Conservation (phyloP, 2,888 invertebrate genomes). For the Synanthedon andrenaeformis region DNA sequence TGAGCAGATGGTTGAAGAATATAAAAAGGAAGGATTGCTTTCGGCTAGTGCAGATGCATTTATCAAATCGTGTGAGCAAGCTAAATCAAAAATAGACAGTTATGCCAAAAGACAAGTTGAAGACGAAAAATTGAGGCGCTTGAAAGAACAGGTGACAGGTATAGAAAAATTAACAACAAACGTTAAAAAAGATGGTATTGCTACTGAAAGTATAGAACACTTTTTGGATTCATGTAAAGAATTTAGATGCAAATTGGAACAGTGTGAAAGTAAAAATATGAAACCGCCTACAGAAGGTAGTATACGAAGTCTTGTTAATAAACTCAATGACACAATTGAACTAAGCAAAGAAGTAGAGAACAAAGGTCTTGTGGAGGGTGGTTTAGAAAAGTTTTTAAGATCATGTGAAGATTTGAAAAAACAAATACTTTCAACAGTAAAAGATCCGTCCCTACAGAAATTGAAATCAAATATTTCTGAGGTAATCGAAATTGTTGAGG, state of each 20-base stretch:
- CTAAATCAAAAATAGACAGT: constrained; percentile 19
- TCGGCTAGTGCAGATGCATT: constrained; percentile 17
- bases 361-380: constrained; percentile 17
- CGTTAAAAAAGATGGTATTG: constrained; percentile 11
- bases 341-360: constrained; percentile 19
- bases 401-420: constrained; percentile 24
- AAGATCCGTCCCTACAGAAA: constrained; percentile 7
- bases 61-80: constrained; percentile 15
- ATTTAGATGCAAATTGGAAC: constrained; percentile 19
- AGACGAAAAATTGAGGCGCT: constrained; percentile 10
- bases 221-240: constrained; percentile 21
- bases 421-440: constrained; percentile 7
- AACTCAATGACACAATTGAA: constrained; percentile 19
- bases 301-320: constrained; percentile 11
- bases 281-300: constrained; percentile 2
- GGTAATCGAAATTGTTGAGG: constrained; percentile 17
- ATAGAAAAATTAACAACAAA: constrained; percentile 16
- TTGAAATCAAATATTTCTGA: constrained; percentile 18
- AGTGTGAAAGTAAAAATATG: constrained; percentile 8
- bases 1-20: constrained; percentile 14
- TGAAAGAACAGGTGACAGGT: constrained; percentile 14
- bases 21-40: constrained; percentile 9
- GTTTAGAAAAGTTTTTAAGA: constrained; percentile 21
- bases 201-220: constrained; percentile 13
- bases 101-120: constrained; percentile 5